These are phyloP conservation scores for Ascaphus truei DNA, from an alignment of 2,113 vertebrate species.

Conservation along the genomic window DNA sequence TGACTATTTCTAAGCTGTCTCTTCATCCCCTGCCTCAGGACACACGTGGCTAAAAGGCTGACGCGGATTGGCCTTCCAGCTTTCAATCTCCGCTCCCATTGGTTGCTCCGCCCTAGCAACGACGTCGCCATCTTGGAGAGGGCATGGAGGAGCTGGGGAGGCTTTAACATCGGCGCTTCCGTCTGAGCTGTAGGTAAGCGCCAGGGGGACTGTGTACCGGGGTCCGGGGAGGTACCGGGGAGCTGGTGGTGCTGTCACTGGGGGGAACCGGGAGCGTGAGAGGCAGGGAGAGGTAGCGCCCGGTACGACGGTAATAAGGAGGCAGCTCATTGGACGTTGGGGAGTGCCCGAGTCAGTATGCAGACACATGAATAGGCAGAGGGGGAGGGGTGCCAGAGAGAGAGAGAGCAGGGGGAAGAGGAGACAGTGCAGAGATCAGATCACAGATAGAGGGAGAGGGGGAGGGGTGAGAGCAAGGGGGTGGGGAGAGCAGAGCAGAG, in stretches of 20 bases:
- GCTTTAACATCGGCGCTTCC: constrained; percentile 28
- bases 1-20: neutral
- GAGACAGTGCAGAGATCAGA: neutral
- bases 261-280: constrained; percentile 21
- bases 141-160: constrained; percentile 36
- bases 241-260: neutral
- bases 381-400: constrained; percentile 9
- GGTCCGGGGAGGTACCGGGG: neutral
- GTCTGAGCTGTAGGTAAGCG: constrained; percentile 18
- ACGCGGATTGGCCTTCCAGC: constrained; percentile 46
- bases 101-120: constrained; percentile 52
- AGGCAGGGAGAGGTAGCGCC: constrained; percentile 17
- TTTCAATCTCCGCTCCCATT: constrained; percentile 53
- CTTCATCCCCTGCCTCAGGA: constrained; percentile 1
- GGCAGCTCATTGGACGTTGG: constrained; percentile 68
- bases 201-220: neutral
- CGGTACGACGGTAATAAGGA: constrained; percentile 72
- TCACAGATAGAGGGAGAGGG: too few species aligned
- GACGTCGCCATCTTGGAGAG: constrained; percentile 60
- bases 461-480: too few species aligned
- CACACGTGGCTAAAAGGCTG: constrained; percentile 64
- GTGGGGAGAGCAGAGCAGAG: neutral
- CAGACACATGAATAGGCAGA: constrained; percentile 56
- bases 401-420: too few species aligned
- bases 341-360: constrained; percentile 57